These are phyloP conservation scores for Rhagium mordax DNA, from an alignment of 2,888 invertebrate genomes.

Conservation along the genomic window DNA sequence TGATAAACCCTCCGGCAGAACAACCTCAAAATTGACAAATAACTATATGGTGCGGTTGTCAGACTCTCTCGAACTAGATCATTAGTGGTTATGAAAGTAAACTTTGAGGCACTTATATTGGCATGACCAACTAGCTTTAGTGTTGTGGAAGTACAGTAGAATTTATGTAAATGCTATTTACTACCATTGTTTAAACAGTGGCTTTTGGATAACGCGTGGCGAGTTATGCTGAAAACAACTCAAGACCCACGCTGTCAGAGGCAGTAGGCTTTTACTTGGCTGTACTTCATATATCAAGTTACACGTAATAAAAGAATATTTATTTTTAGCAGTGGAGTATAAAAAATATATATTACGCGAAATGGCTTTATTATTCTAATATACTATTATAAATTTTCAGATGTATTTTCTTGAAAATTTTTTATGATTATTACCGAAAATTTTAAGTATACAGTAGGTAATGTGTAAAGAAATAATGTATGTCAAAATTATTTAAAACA, in stretches of 20 bases:
- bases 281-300: background rate
- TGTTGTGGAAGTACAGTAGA: conserved; percentile 26
- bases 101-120: conserved; percentile 58
- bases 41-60: conserved; percentile 44
- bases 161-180: conserved; percentile 30
- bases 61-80: conserved; percentile 50
- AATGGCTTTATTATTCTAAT: no score
- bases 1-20: conserved; percentile 24
- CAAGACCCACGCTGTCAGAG: background rate
- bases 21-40: conserved; percentile 48
- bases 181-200: conserved; percentile 20
- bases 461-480: no score
- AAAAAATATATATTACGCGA: no score
- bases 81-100: conserved; percentile 60
- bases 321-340: background rate
- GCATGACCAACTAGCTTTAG: conserved; percentile 49
- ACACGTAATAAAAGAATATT: background rate
- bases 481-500: no score
- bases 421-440: no score
- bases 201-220: conserved; percentile 8
- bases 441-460: no score
- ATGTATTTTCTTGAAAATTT: no score
- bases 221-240: background rate
- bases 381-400: no score
- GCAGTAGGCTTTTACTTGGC: background rate